These are phyloP conservation scores for Danio aesculapii DNA, from an alignment of 2,797 vertebrate genomes.

Conservation along the genomic window DNA sequence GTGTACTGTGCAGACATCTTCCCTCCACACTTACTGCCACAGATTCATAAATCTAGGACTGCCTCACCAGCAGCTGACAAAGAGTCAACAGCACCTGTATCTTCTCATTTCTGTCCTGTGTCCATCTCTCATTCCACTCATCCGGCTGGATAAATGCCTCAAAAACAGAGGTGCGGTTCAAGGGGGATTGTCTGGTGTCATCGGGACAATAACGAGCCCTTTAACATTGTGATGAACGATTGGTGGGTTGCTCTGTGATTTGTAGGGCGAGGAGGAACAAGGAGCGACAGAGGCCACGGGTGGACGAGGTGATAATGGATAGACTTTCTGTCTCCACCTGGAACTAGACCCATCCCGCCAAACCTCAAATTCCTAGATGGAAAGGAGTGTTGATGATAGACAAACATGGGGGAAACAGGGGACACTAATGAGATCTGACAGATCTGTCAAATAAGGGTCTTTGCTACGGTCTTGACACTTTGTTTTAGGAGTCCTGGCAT, in stretches of 20 bases:
- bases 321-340: constrained; percentile 46
- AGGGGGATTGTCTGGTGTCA: constrained; percentile 33
- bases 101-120: constrained; percentile 45
- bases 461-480: constrained; percentile 26
- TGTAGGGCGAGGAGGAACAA: constrained; percentile 53
- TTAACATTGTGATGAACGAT: constrained; percentile 58
- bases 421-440: constrained; percentile 47
- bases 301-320: constrained; percentile 57
- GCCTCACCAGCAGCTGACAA: constrained; percentile 23
- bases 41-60: constrained; percentile 1
- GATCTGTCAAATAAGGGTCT: constrained; percentile 38
- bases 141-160: constrained; percentile 55
- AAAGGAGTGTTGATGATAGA: constrained; percentile 47
- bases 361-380: constrained; percentile 44
- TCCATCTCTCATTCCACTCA: constrained; percentile 52
- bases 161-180: constrained; percentile 45
- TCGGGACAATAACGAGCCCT: constrained; percentile 55
- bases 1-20: too few species aligned
- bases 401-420: constrained; percentile 32
- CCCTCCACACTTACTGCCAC: too few species aligned
- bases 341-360: constrained; percentile 36
- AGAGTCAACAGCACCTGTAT: constrained; percentile 47
- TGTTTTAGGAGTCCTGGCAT: constrained; percentile 12
- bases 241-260: constrained; percentile 54
- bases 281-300: constrained; percentile 48